Evolutionary conservation across 1,140 invertebrate genomes (phyloP).

Genomic region (Bombus soroeensis): DNA sequence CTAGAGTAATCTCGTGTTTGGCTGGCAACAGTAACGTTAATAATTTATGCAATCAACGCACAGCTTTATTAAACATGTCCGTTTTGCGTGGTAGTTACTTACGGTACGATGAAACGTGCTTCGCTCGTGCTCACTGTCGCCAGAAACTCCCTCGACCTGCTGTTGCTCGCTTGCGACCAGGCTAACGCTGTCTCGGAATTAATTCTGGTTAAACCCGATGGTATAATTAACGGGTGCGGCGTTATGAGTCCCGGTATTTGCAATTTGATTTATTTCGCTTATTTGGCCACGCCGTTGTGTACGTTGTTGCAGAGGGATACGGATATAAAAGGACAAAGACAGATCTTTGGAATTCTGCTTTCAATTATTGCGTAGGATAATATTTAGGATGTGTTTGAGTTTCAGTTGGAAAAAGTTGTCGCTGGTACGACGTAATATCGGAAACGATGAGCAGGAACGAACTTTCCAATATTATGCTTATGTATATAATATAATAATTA

Average conservation of each 20-base stretch:
- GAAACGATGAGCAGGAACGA: too few species aligned
- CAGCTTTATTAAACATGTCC: conserved; percentile 46
- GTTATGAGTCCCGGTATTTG: conserved; percentile 19
- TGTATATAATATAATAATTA: too few species aligned
- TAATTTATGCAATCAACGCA: conserved; percentile 65
- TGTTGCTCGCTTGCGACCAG: not conserved
- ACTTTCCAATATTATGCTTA: too few species aligned
- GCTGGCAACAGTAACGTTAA: conserved; percentile 44
- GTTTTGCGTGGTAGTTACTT: conserved; percentile 51
- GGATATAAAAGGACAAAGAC: not conserved
- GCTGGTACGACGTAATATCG: too few species aligned
- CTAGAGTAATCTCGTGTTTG: not conserved
- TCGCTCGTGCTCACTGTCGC: conserved; percentile 13
- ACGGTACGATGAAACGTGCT: conserved; percentile 38
- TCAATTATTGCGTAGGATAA: too few species aligned
- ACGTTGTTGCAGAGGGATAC: not conserved
- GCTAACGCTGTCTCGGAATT: conserved; percentile 39
- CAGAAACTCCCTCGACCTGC: not conserved
- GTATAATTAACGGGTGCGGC: conserved; percentile 37
- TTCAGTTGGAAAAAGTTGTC: too few species aligned
- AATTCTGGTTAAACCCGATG: conserved; percentile 44
- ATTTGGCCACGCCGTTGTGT: not conserved
- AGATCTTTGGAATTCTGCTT: too few species aligned
- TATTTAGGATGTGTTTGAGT: too few species aligned
- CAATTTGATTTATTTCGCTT: conserved; percentile 34